phyloP scores from a whole-genome alignment of 2,113 vertebrate species.

The Asarcornis scutulata region DNA sequence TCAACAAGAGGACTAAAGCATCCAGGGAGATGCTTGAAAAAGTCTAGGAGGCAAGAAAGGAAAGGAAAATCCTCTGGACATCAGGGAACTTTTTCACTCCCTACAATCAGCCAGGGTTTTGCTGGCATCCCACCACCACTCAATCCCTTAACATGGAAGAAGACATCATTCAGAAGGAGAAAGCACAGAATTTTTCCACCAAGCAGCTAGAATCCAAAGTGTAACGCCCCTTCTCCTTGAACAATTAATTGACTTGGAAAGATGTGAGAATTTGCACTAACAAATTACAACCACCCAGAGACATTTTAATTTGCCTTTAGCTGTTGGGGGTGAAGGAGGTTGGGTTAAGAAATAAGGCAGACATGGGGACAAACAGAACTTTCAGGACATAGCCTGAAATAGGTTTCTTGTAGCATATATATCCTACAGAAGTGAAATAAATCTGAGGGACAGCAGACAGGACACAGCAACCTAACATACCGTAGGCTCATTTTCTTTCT shows the following conservation, averaged over 20 bases:
- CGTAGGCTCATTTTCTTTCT: not conserved
- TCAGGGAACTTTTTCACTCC: not conserved
- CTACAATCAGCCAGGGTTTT: accelerated
- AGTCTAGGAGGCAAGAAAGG: not conserved
- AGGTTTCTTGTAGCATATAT: not conserved
- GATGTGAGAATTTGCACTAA: not conserved
- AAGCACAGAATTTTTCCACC: not conserved
- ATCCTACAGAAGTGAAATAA: not conserved
- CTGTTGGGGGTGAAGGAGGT: no score
- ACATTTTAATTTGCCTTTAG: not conserved
- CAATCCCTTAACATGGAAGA: not conserved
- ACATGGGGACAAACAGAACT: not conserved
- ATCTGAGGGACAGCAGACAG: not conserved
- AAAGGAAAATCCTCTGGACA: not conserved
- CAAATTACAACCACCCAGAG: not conserved
- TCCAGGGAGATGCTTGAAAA: not conserved
- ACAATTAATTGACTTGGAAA: not conserved
- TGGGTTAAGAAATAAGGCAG: not conserved
- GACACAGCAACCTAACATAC: not conserved
- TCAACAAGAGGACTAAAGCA: not conserved
- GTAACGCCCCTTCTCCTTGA: not conserved
- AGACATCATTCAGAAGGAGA: not conserved
- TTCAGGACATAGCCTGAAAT: conserved; percentile 31
- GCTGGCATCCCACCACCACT: accelerated
- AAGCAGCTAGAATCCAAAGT: not conserved